Evolutionary conservation across 2,113 vertebrate genomes (phyloP).

Genomic region (Ictidomys tridecemlineatus): DNA sequence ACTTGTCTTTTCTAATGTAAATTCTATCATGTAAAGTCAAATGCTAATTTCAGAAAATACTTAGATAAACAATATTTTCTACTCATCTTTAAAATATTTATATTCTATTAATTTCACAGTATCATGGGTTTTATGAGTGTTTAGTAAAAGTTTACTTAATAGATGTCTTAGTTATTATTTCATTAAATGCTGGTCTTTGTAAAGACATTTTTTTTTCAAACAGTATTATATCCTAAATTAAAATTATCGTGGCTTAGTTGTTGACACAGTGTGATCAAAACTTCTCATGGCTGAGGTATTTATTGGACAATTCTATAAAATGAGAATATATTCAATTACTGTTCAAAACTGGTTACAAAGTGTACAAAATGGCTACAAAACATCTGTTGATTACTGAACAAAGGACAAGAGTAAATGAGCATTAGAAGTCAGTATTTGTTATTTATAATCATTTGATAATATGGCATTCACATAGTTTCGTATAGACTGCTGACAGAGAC

Average conservation of each 20-base stretch:
- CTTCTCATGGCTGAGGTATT: neutral
- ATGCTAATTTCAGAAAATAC: constrained; percentile 42
- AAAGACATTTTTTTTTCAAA: constrained; percentile 47
- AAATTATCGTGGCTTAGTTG: neutral
- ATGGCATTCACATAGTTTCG: neutral
- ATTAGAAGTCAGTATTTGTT: constrained; percentile 11
- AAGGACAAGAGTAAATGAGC: constrained; percentile 28
- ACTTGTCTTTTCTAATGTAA: neutral
- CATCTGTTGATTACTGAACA: constrained; percentile 38
- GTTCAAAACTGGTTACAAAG: neutral
- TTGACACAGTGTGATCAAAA: constrained; percentile 16
- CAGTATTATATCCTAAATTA: constrained; percentile 55
- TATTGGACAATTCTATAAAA: constrained; percentile 31
- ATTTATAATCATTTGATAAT: constrained; percentile 46
- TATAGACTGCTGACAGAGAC: neutral
- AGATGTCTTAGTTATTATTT: constrained; percentile 22
- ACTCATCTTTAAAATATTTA: neutral
- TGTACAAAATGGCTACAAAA: constrained; percentile 33
- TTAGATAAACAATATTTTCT: constrained; percentile 6
- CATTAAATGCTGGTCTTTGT: constrained; percentile 53
- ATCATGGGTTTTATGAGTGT: neutral
- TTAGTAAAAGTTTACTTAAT: constrained; percentile 38
- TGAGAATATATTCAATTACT: constrained; percentile 33
- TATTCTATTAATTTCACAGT: constrained; percentile 28
- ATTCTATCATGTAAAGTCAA: neutral